These are phyloP conservation scores for Apoderus coryli DNA, from an alignment of 2,888 invertebrate species.

Conservation along the genomic window DNA sequence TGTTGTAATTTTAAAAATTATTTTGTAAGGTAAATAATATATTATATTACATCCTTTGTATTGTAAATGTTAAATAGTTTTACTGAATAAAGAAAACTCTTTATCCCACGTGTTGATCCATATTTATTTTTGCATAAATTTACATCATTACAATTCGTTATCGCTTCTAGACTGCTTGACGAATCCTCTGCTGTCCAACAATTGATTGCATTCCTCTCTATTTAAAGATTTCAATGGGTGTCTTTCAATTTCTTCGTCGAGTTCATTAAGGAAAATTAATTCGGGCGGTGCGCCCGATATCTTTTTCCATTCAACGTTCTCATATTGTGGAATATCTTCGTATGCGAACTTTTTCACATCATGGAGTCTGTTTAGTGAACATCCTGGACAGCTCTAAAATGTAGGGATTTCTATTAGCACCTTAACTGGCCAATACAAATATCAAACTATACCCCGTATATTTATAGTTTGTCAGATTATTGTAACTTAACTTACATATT, in stretches of 20 bases:
- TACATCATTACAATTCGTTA: constrained; percentile 1
- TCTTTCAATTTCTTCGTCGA: constrained; percentile 47
- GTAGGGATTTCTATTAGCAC: no score
- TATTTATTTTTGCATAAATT: no score
- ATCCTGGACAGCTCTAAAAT: constrained; percentile 55
- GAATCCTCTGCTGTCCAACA: constrained; percentile 47
- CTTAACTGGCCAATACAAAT: background rate
- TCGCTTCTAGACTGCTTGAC: no score
- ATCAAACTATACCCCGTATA: background rate
- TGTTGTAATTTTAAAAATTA: no score
- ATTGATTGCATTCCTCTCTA: constrained; percentile 51
- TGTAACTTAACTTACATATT: constrained; percentile 1
- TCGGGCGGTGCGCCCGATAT: constrained; percentile 52
- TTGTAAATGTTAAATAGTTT: no score
- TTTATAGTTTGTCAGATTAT: background rate
- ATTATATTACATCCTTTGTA: no score
- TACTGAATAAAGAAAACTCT: no score
- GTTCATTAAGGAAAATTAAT: constrained; percentile 41
- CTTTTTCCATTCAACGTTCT: constrained; percentile 46
- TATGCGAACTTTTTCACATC: constrained; percentile 52
- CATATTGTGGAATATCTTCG: constrained; percentile 50
- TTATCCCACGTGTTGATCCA: no score
- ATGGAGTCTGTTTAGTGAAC: constrained; percentile 47
- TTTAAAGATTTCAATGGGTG: constrained; percentile 40
- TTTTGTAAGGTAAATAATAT: no score